Percentiles rank a stretch among this genome's conserved stretches.
Evolutionary conservation across 2,113 vertebrate species (phyloP).

Genomic region (Stomatorhinus ivindoensis): DNA sequence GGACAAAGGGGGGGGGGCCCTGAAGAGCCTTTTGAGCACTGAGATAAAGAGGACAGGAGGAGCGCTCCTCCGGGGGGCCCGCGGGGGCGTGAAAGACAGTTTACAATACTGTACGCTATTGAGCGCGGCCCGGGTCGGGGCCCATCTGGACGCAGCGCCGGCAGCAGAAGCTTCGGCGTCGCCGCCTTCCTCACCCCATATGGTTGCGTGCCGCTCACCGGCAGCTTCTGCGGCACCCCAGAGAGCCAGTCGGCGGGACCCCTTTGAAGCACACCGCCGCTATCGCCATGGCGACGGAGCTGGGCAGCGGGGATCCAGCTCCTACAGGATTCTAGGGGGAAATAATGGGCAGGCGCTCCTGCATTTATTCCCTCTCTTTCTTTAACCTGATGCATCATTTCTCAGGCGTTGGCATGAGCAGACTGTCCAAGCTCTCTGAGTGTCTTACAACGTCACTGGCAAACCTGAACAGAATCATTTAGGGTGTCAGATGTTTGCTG

Average conservation of each 20-base stretch:
- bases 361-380: neutral
- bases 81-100: conserved; percentile 47
- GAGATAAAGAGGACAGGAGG: conserved; percentile 34
- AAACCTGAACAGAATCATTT: neutral
- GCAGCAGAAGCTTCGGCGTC: conserved; percentile 44
- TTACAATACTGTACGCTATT: conserved; percentile 73
- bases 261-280: conserved; percentile 43
- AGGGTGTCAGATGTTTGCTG: neutral
- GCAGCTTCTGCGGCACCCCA: conserved; percentile 44
- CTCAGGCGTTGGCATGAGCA: neutral
- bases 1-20: conserved; percentile 35
- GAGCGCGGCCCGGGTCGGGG: conserved; percentile 55
- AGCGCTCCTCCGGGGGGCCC: conserved; percentile 51
- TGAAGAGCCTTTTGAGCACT: conserved; percentile 43
- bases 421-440: neutral
- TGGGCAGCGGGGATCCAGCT: conserved; percentile 34
- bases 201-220: conserved; percentile 54
- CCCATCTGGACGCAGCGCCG: conserved; percentile 44
- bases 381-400: neutral
- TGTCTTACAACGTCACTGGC: neutral
- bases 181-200: conserved; percentile 62
- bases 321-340: conserved; percentile 43
- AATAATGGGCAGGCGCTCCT: neutral
- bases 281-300: conserved; percentile 42
- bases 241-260: conserved; percentile 74